These are phyloP conservation scores for Muricea muricata DNA, from an alignment of 92 coral and sea anemone genomes.

Conservation along the genomic window DNA sequence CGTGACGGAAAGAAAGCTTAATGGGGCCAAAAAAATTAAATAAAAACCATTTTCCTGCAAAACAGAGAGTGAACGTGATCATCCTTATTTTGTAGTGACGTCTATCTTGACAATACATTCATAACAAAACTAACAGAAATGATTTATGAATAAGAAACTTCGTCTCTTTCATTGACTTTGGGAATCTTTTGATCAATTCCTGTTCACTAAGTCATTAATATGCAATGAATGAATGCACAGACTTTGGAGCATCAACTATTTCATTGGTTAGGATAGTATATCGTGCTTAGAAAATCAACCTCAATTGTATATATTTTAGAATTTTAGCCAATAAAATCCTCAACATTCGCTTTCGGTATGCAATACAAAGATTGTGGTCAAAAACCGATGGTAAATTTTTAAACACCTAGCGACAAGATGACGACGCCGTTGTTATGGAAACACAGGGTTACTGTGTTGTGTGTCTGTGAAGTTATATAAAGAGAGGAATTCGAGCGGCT, in stretches of 20 bases:
- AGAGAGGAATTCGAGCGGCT: background rate
- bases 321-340: background rate
- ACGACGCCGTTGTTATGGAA: slow-evolving; percentile 35
- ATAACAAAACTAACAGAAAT: background rate
- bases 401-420: slow-evolving; percentile 25
- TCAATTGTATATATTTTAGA: background rate
- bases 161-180: too few relatives aligned
- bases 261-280: background rate
- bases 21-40: background rate
- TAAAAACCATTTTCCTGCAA: background rate
- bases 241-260: background rate
- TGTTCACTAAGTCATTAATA: background rate
- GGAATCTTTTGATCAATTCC: background rate
- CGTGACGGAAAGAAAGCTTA: background rate
- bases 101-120: background rate
- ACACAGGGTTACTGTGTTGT: slow-evolving; percentile 10
- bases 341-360: background rate
- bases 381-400: slow-evolving; percentile 24
- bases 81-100: background rate
- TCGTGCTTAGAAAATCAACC: background rate
- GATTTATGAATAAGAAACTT: background rate
- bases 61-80: too few relatives aligned
- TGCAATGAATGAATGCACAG: background rate
- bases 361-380: slow-evolving; percentile 9
- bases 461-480: slow-evolving; percentile 24